These are phyloP conservation scores for Melanocharis versteri DNA, from an alignment of 2,113 vertebrate genomes.

Conservation along the genomic window DNA sequence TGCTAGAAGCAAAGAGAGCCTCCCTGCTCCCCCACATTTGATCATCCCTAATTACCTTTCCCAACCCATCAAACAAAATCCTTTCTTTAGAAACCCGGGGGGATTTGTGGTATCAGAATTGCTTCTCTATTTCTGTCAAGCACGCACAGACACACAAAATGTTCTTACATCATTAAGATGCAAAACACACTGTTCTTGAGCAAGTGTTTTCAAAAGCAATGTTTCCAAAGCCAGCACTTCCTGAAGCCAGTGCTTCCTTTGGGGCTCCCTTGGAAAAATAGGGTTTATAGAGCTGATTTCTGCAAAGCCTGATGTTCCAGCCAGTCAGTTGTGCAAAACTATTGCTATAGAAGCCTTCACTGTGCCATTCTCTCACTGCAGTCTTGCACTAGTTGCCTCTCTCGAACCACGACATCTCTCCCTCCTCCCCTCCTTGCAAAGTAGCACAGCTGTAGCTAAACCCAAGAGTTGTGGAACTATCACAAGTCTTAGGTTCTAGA, in stretches of 20 bases:
- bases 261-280: not conserved
- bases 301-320: slow-evolving; percentile 2
- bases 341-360: not conserved
- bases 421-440: not conserved
- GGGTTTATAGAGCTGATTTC: not conserved
- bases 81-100: not conserved
- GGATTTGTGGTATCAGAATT: not conserved
- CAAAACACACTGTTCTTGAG: not conserved
- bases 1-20: not conserved
- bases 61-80: not conserved
- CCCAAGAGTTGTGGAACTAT: not conserved
- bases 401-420: not conserved
- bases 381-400: not conserved
- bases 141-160: not conserved
- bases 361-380: not conserved
- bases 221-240: not conserved
- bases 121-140: not conserved
- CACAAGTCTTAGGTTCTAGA: not conserved
- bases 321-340: not conserved
- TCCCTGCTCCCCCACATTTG: not conserved
- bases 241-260: not conserved
- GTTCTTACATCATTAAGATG: not conserved
- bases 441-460: not conserved
- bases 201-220: not conserved
- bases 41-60: not conserved